phyloP scores from a whole-genome alignment of 2,888 invertebrate species.

The Luffia ferchaultella region DNA sequence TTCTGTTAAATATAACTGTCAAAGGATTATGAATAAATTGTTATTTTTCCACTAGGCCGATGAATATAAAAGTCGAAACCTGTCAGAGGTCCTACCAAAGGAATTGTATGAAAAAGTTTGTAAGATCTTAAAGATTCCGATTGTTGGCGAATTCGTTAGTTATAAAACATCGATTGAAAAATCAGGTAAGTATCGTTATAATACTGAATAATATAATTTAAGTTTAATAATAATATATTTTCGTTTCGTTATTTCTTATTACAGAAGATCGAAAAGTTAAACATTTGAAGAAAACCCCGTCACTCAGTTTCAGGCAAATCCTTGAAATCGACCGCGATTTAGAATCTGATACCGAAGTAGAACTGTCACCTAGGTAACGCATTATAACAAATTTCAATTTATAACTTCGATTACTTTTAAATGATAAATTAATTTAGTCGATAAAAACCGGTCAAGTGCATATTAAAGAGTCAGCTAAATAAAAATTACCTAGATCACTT shows the following conservation, averaged over 20 bases:
- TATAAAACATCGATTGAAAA: conserved; percentile 7
- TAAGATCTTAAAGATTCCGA: conserved; percentile 32
- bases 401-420: no score
- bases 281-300: conserved; percentile 2
- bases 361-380: conserved; percentile 34
- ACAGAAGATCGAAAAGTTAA: no score
- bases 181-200: background rate
- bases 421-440: no score
- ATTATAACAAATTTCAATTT: no score
- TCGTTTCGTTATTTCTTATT: no score
- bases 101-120: conserved; percentile 47
- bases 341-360: conserved; percentile 55
- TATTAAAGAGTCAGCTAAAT: no score
- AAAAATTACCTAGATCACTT: no score
- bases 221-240: no score
- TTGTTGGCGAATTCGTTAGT: conserved; percentile 10
- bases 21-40: no score
- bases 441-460: no score
- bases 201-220: background rate
- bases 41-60: conserved; percentile 22
- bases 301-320: conserved; percentile 37
- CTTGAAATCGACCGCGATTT: conserved; percentile 37
- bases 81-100: conserved; percentile 37
- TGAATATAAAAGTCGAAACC: conserved; percentile 28
- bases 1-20: no score